Evolutionary conservation across 1,140 invertebrate genomes (phyloP), one percentile per base, ranked within the genome.

Genomic region (Temnothorax nylanderi): DNA sequence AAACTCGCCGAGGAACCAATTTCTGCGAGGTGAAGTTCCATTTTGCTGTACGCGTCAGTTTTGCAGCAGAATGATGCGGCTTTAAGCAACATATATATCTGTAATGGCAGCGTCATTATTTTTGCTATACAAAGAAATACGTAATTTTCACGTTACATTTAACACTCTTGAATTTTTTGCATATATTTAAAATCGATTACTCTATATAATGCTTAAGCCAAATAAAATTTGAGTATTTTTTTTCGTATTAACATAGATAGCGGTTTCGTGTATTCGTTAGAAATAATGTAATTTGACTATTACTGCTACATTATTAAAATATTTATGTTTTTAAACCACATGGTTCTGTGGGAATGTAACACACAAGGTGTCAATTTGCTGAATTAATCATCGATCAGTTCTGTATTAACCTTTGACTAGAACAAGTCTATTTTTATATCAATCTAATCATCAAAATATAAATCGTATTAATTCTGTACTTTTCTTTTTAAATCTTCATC

Each of bases 31-130:
- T 32, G 16, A 84, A 84, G 69, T 75, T 84, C 34, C 54, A 84
- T 84, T 84, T 84, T 84, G 58, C n/a, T 37, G 80, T 21, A n/a
- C 69, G 11, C 67, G 54, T 58, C 69, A 62, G 69, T 84, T 84
- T 60, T 74, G 54, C 6, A 21, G 51, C 8, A 34, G 18, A 60
- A 71, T 58, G 34, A 75, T 41, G 16, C n/a, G 44, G 32, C 26
- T 84, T 74, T 67, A 60, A 81, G 47, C n/a, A 26, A 54, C 21
- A 13, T 34, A 49, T 51, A 69, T 44, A 67, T 65, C 10, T 37
- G 69, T 37, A 49, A 54, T 37, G 16, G 16, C 18, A 26, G 11
- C 1, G 65, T 21, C 56, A 44, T 47, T 60, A 44, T 41, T 65
- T 51, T 51, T 54, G 13, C 7, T 51, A 49, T 51, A 49, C 26